These are phyloP conservation scores for Galagoides demidoff DNA, from an alignment of 2,797 vertebrate genomes.

Conservation along the genomic window DNA sequence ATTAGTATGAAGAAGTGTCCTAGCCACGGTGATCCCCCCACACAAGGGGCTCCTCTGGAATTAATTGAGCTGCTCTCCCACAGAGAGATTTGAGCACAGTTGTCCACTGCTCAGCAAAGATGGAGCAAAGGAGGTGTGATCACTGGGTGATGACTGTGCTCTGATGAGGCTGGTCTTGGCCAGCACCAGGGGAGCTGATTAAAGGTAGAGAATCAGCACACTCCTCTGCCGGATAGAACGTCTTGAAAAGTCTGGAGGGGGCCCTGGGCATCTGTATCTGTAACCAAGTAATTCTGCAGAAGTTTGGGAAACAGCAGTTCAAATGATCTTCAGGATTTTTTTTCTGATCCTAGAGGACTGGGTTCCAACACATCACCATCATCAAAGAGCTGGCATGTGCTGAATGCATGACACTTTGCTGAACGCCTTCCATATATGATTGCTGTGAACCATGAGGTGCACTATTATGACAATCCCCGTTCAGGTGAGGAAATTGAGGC, in stretches of 20 bases:
- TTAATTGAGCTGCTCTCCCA: background rate
- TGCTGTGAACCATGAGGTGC: too few species aligned
- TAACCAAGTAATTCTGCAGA: background rate
- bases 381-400: background rate
- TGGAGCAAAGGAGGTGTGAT: rapidly evolving
- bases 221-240: background rate
- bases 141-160: background rate
- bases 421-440: background rate
- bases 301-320: background rate
- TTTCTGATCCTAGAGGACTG: background rate
- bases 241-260: background rate
- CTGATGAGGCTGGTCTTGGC: background rate
- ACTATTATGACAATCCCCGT: background rate
- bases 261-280: background rate
- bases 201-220: background rate
- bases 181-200: background rate
- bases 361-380: background rate
- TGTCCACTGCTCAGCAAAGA: background rate
- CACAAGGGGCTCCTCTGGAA: background rate
- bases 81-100: background rate
- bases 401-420: background rate
- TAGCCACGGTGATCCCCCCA: background rate
- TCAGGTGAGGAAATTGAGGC: background rate
- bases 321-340: background rate
- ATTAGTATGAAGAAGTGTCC: background rate